Base-by-base conservation (phyloP, 1,140 invertebrate species). In the Drosophila baimaii region DNA sequence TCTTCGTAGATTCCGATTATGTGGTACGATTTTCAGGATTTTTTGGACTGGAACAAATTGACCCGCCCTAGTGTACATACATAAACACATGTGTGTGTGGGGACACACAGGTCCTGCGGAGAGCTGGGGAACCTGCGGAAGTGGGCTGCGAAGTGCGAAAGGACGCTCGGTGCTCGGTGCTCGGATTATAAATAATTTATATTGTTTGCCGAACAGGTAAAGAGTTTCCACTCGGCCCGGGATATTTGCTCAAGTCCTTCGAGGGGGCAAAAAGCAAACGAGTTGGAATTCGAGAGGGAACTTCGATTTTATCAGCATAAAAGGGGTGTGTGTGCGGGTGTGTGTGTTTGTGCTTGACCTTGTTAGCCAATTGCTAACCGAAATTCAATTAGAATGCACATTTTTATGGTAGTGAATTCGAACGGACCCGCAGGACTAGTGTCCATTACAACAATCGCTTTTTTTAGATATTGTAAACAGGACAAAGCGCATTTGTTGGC, bases 101-200 rank as follows among this genome's bases (percentile, higher is more conserved):
- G 43, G 75, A 64, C 63, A 70, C 47, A 70, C 41, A 27, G 33
- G 64, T 69, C 64, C 66, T 69, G 66, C n/a, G 21, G 15, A 35
- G 23, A 15, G 25, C 25, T 61, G 17, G 17, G 35, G 19, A 15
- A 35, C 31, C 33, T 17, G n/a, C 66, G 64, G 64, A 56, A 49
- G 49, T 27, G 43, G 49, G 49, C 72, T 49, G 51, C 9, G 39
- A 75, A 64, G 71, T 75, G 72, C 65, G 58, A 75, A 64, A 64
- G 71, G 47, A 55, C 57, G 46, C 47, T 56, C 37, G 69, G 41
- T 35, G 19, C 57, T 56, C 37, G 69, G 41, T 35, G 19, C 57
- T 68, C 35, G 77, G 58, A 83, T 75, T 82, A 85, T 85, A 86
- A 86, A 86, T 82, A 68, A 85, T 85, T 78, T 86, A 85, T 86